A percentile compares a stretch with the other conserved stretches of the same genome.
Conservation (phyloP, 2,797 vertebrate species). For the Glossophaga mutica region DNA sequence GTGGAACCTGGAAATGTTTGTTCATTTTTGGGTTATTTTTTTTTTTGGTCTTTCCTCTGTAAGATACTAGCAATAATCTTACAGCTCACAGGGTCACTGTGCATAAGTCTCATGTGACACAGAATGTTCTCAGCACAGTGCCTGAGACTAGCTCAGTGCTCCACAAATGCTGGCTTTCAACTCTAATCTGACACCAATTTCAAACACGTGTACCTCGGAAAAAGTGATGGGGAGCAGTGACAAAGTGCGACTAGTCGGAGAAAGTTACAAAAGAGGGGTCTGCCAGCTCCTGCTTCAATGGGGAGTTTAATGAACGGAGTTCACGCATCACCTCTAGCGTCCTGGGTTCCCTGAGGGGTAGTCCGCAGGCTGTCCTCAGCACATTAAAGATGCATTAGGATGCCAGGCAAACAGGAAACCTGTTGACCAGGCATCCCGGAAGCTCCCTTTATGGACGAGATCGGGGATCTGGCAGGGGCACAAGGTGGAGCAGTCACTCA, state of each 20-base stretch:
- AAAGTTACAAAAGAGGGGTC: not conserved
- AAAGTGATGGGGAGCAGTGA: not conserved
- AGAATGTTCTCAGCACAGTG: not conserved
- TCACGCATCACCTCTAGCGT: not conserved
- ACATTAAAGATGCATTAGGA: not conserved
- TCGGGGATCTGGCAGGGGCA: not conserved
- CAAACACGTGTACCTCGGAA: not conserved
- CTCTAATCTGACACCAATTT: not conserved
- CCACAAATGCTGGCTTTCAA: not conserved
- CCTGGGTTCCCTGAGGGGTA: not conserved
- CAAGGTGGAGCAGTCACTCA: not conserved
- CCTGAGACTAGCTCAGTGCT: not conserved
- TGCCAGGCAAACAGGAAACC: not conserved
- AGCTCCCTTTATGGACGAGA: not conserved
- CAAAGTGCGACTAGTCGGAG: not conserved
- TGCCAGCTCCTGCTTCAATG: not conserved
- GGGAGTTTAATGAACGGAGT: not conserved
- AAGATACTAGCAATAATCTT: too few relatives aligned
- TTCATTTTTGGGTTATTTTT: fast-evolving
- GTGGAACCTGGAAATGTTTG: not conserved
- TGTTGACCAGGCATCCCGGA: not conserved
- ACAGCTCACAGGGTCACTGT: not conserved
- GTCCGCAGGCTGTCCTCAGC: not conserved
- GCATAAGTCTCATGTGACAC: not conserved
- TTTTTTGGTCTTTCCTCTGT: not conserved